Evolutionary conservation across 2,888 invertebrate species (phyloP).

Genomic region (Eupithecia centaureata): DNA sequence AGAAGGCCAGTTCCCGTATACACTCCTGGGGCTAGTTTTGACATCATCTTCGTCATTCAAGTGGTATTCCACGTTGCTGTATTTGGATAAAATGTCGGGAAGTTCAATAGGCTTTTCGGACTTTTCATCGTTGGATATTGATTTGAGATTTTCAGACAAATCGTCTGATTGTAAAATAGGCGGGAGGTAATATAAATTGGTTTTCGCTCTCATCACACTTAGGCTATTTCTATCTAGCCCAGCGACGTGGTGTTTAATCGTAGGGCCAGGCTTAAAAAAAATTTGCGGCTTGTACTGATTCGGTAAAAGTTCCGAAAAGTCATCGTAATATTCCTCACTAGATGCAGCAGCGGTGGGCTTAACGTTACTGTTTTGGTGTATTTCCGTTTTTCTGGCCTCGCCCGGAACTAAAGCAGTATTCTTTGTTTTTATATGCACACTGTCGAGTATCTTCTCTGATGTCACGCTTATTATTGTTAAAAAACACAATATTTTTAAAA

Average conservation of each 20-base stretch:
- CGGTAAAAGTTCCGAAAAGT: slow-evolving; percentile 14
- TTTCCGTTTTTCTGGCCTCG: slow-evolving; percentile 40
- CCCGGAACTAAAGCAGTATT: slow-evolving; percentile 52
- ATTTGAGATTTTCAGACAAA: slow-evolving; percentile 55
- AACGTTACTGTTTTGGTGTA: background rate
- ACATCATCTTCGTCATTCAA: slow-evolving; percentile 65
- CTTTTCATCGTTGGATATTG: slow-evolving; percentile 46
- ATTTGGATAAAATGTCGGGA: slow-evolving; percentile 43
- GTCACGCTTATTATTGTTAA: slow-evolving; percentile 49
- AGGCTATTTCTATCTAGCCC: slow-evolving; percentile 39
- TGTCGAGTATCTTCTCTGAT: slow-evolving; percentile 52
- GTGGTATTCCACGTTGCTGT: slow-evolving; percentile 51
- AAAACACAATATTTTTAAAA: slow-evolving; percentile 55
- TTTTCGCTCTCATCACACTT: slow-evolving; percentile 53
- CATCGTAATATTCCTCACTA: slow-evolving; percentile 33
- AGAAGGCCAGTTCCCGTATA: slow-evolving; percentile 66
- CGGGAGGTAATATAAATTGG: slow-evolving; percentile 45
- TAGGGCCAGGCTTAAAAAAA: slow-evolving; percentile 17
- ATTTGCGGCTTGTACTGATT: slow-evolving; percentile 21
- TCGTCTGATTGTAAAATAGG: slow-evolving; percentile 51
- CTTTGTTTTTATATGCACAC: slow-evolving; percentile 50
- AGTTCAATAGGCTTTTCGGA: slow-evolving; percentile 51
- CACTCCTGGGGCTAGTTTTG: slow-evolving; percentile 58
- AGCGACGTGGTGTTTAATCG: slow-evolving; percentile 26
- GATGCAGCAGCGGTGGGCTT: background rate